Evolutionary conservation across 1,140 invertebrate species (phyloP).

Genomic region (Panagrolaimus sp.): DNA sequence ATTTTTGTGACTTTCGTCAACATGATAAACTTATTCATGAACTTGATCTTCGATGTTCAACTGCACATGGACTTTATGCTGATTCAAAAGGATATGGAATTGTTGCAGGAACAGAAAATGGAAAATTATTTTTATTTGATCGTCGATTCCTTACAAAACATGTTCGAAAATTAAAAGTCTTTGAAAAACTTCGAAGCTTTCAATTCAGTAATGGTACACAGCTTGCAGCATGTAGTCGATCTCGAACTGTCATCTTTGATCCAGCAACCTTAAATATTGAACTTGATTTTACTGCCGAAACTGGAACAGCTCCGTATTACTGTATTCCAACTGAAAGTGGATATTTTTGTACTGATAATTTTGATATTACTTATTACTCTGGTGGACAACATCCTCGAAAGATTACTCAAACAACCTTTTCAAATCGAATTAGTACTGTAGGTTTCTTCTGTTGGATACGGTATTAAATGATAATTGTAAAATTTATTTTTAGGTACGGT

Average conservation of each 20-base stretch:
- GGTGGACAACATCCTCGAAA: background rate
- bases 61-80: background rate
- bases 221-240: too few species aligned
- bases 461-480: background rate
- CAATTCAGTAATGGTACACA: too few species aligned
- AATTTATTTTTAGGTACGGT: background rate
- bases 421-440: background rate
- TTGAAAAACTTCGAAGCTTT: too few species aligned
- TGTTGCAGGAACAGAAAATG: background rate
- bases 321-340: background rate
- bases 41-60: background rate
- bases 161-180: background rate
- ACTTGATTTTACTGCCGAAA: background rate
- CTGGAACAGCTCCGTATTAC: background rate
- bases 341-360: background rate
- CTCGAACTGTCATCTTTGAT: background rate
- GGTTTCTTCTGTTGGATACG: background rate
- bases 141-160: background rate
- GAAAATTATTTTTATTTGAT: background rate
- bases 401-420: conserved; percentile 13
- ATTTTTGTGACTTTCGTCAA: background rate
- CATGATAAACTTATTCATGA: background rate
- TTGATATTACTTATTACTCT: background rate
- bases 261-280: too few species aligned
- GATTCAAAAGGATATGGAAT: background rate